A percentile compares a stretch with the other conserved stretches of the same genome.
phyloP scores from a whole-genome alignment of 2,888 invertebrate species.

The Morpho helenor region DNA sequence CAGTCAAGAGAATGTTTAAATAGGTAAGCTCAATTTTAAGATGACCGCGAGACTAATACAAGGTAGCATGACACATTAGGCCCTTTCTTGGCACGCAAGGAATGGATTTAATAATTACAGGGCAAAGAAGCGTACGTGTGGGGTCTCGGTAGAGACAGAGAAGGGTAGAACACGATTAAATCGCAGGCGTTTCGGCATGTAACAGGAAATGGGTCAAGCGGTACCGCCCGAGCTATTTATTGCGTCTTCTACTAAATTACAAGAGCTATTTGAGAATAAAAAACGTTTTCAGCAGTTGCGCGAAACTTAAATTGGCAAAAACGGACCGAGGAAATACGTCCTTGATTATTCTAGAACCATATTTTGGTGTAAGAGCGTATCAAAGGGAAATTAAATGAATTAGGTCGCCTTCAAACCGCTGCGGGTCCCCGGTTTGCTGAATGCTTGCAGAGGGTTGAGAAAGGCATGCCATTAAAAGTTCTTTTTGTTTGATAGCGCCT shows the following conservation, averaged over 20 bases:
- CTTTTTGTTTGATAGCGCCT: slow-evolving; percentile 66
- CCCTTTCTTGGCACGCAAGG: slow-evolving; percentile 55
- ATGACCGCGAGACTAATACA: slow-evolving; percentile 24
- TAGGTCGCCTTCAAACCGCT: slow-evolving; percentile 33
- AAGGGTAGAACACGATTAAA: slow-evolving; percentile 71
- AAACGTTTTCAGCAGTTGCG: slow-evolving; percentile 17
- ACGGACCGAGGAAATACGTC: slow-evolving; percentile 2
- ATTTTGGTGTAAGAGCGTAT: slow-evolving; percentile 22
- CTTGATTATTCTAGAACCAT: slow-evolving; percentile 10
- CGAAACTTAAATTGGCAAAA: slow-evolving; percentile 16
- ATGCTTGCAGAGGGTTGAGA: slow-evolving; percentile 40
- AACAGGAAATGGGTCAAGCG: slow-evolving; percentile 76
- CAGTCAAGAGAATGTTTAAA: slow-evolving; percentile 3
- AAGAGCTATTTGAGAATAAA: slow-evolving; percentile 46
- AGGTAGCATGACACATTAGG: slow-evolving; percentile 38
- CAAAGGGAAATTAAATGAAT: slow-evolving; percentile 32
- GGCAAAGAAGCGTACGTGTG: slow-evolving; percentile 67
- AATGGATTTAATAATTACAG: slow-evolving; percentile 74
- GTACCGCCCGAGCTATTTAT: slow-evolving; percentile 72
- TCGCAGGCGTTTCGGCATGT: slow-evolving; percentile 76
- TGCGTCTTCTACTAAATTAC: slow-evolving; percentile 71
- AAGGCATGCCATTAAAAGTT: slow-evolving; percentile 69
- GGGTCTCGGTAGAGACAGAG: slow-evolving; percentile 64
- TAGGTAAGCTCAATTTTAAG: slow-evolving; percentile 9
- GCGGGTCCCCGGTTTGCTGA: slow-evolving; percentile 13